phyloP scores from a whole-genome alignment of 2,888 invertebrate genomes.

The Allophyes oxyacanthae region DNA sequence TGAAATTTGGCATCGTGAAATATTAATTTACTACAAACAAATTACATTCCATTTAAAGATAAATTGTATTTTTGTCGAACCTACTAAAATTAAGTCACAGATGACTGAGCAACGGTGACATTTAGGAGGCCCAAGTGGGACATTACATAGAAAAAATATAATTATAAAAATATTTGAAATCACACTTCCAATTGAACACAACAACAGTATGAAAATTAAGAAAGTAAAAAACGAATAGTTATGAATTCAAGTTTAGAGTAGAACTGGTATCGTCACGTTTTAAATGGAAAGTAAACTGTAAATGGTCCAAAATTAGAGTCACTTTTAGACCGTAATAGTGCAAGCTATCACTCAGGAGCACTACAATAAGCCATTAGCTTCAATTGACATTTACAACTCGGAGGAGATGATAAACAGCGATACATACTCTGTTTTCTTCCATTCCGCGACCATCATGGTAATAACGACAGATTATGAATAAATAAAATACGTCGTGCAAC shows the following conservation, averaged over 20 bases:
- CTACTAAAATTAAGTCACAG: slow-evolving; percentile 40
- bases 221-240: too few relatives aligned
- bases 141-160: slow-evolving; percentile 27
- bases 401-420: slow-evolving; percentile 25
- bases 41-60: slow-evolving; percentile 15
- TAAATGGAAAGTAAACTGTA: slow-evolving; percentile 37
- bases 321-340: neutral
- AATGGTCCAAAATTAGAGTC: slow-evolving; percentile 16
- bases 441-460: slow-evolving; percentile 16
- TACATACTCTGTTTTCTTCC: slow-evolving; percentile 27
- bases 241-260: slow-evolving; percentile 23
- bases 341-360: neutral
- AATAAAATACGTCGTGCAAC: slow-evolving; percentile 29
- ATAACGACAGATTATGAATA: slow-evolving; percentile 43
- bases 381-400: slow-evolving; percentile 31
- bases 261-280: slow-evolving; percentile 35
- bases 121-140: slow-evolving; percentile 18
- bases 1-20: slow-evolving; percentile 4
- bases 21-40: slow-evolving; percentile 6
- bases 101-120: slow-evolving; percentile 39
- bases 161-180: slow-evolving; percentile 35
- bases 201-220: too few relatives aligned
- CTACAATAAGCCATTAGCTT: neutral
- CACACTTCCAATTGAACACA: too few relatives aligned
- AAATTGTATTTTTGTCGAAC: slow-evolving; percentile 3